Conservation (phyloP, 2,888 invertebrate species). For the Diadromus collaris region DNA sequence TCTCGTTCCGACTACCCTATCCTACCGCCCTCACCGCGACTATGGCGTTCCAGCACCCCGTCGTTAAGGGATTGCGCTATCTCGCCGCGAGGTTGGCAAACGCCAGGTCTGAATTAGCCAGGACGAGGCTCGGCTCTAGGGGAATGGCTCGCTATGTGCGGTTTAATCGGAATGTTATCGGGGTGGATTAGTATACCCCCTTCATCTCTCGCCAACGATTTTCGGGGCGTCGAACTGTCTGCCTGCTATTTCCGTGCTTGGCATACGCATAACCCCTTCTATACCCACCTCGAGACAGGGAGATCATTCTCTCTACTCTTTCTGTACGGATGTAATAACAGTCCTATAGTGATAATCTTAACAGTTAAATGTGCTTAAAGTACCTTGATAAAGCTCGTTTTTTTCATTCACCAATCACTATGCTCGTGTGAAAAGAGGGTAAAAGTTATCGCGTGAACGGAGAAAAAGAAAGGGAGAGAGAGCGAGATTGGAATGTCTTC, state of each 20-base stretch:
- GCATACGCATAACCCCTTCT: slow-evolving; percentile 28
- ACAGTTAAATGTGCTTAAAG: not conserved
- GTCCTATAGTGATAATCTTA: not conserved
- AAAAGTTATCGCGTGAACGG: not conserved
- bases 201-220: slow-evolving; percentile 37
- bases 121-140: slow-evolving; percentile 43
- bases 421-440: not conserved
- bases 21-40: not conserved
- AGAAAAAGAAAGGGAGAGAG: not conserved
- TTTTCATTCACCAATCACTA: not conserved
- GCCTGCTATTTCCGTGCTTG: slow-evolving; percentile 41
- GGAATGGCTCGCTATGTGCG: slow-evolving; percentile 46
- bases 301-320: slow-evolving; percentile 24
- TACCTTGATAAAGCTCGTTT: slow-evolving; percentile 1
- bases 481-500: slow-evolving; percentile 11
- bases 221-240: slow-evolving; percentile 59
- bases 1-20: not conserved
- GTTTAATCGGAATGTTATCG: slow-evolving; percentile 62
- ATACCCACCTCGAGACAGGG: slow-evolving; percentile 4
- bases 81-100: slow-evolving; percentile 55
- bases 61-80: slow-evolving; percentile 61
- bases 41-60: slow-evolving; percentile 33
- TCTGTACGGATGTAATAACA: not conserved
- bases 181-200: slow-evolving; percentile 51
- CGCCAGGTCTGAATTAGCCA: slow-evolving; percentile 55